Conservation (phyloP, 1,140 invertebrate species). For the Eurytemora carolleeae region DNA sequence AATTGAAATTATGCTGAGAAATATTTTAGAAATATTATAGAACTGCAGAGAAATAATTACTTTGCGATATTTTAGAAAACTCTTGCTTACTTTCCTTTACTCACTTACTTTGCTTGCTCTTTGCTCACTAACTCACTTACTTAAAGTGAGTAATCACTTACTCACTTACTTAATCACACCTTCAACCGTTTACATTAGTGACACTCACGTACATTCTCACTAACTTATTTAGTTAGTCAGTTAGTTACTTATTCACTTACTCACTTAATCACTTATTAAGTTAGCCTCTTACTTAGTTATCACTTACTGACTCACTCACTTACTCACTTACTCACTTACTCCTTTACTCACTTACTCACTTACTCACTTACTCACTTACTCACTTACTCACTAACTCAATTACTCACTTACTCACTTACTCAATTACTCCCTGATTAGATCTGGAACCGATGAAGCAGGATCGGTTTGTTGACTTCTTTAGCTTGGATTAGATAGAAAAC, state of each 20-base stretch:
- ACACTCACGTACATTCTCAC: background rate
- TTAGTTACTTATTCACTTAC: background rate
- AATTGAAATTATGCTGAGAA: too few relatives aligned
- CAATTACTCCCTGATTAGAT: background rate
- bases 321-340: background rate
- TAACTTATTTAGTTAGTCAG: background rate
- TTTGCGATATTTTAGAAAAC: too few relatives aligned
- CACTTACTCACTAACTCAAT: background rate
- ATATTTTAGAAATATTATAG: too few relatives aligned
- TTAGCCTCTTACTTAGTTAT: too few relatives aligned
- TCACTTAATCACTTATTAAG: background rate
- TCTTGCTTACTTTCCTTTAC: background rate
- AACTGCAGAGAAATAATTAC: too few relatives aligned
- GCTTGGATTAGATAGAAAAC: too few relatives aligned
- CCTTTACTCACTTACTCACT: background rate
- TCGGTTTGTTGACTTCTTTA: too few relatives aligned
- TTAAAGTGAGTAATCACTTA: background rate
- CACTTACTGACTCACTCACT: background rate
- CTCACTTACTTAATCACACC: background rate
- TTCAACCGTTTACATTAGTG: too few relatives aligned
- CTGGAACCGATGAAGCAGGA: too few relatives aligned
- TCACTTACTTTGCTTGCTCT: background rate
- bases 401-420: background rate
- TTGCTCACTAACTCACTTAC: background rate
- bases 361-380: background rate